Conservation (phyloP, 2,113 vertebrate species). For the Apistogramma diplotaenia region DNA sequence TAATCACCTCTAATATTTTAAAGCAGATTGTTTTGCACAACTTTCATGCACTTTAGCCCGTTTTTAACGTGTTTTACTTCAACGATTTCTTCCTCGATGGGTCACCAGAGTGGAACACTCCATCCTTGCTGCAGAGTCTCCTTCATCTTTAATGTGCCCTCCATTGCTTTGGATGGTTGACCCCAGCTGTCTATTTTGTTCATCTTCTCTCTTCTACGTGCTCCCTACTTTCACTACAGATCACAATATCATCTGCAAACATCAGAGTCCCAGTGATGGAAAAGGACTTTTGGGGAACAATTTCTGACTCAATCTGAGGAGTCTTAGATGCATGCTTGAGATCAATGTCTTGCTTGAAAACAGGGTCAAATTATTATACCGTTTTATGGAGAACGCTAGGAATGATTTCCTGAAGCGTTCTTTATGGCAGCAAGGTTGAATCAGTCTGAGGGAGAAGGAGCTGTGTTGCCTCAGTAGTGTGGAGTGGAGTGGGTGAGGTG, state of each 20-base stretch:
- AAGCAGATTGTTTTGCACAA: not conserved
- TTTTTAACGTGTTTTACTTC: not conserved
- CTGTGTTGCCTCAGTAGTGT: too few species aligned
- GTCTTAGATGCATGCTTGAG: too few species aligned
- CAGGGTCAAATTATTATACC: too few species aligned
- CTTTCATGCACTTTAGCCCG: not conserved
- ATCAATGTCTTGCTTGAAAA: too few species aligned
- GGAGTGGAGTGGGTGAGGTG: too few species aligned
- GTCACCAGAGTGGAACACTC: not conserved
- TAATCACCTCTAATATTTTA: not conserved
- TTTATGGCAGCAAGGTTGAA: too few species aligned
- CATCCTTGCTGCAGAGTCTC: not conserved
- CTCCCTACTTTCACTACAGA: not conserved
- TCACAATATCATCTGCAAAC: not conserved
- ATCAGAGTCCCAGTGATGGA: not conserved
- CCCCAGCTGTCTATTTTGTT: too few species aligned
- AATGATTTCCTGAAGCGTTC: too few species aligned
- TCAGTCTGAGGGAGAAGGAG: too few species aligned
- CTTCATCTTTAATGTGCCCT: not conserved
- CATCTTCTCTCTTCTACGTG: not conserved
- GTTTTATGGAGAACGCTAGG: too few species aligned
- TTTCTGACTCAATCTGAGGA: not conserved
- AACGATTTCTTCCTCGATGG: not conserved
- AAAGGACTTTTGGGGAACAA: not conserved
- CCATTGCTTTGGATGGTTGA: not conserved